Evolutionary conservation across 2,888 invertebrate species (phyloP).

Genomic region (Leucozona laternaria): DNA sequence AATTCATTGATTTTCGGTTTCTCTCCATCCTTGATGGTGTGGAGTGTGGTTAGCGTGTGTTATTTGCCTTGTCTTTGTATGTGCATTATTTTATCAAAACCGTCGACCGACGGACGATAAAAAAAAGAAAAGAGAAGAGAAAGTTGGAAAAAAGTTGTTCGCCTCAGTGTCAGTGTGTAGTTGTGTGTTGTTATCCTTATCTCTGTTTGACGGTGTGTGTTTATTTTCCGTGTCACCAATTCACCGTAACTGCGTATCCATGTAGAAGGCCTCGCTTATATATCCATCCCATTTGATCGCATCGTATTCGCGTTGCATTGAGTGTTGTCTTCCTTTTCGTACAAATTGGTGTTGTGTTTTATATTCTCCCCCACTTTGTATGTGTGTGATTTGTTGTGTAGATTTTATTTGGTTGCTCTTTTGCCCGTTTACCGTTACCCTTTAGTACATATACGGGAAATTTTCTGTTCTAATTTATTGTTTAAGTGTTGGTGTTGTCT

Average conservation of each 20-base stretch:
- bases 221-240: conserved; percentile 9
- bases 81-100: conserved; percentile 52
- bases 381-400: conserved; percentile 56
- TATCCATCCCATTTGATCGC: conserved; percentile 52
- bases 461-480: conserved; percentile 36
- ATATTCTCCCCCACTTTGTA: conserved; percentile 37
- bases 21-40: conserved; percentile 55
- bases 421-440: conserved; percentile 21
- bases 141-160: conserved; percentile 20
- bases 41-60: conserved; percentile 51
- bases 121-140: conserved; percentile 47
- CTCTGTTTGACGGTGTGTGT: conserved; percentile 11
- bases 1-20: conserved; percentile 74
- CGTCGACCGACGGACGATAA: conserved; percentile 12
- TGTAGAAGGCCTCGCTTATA: conserved; percentile 41
- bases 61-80: conserved; percentile 46
- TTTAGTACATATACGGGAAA: conserved; percentile 24
- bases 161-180: conserved; percentile 5
- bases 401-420: conserved; percentile 47
- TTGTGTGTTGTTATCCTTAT: conserved; percentile 29
- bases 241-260: conserved; percentile 31
- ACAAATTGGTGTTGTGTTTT: conserved; percentile 54
- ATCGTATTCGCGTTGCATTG: conserved; percentile 31
- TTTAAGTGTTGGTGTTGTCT: conserved; percentile 54
- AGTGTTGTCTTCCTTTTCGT: conserved; percentile 63